phyloP scores from a whole-genome alignment of 2,113 vertebrate genomes.

The Eulacestoma nigropectus region DNA sequence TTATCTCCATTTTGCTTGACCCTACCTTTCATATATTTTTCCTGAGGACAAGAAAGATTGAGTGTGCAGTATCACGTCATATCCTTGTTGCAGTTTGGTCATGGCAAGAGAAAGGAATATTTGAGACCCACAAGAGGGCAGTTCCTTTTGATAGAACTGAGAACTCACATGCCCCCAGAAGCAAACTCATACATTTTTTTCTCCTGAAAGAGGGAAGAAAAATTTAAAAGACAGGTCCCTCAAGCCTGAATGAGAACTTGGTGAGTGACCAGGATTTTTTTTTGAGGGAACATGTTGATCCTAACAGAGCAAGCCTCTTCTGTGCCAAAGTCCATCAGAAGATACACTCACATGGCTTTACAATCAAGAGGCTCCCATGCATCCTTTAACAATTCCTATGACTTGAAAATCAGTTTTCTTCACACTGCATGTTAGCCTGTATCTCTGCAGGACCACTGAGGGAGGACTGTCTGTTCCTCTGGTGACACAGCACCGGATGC shows the following conservation, averaged over 20 bases:
- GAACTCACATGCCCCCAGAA: background rate
- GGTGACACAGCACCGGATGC: background rate
- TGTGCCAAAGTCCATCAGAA: background rate
- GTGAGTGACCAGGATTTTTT: background rate
- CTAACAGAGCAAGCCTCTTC: background rate
- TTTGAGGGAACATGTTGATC: background rate
- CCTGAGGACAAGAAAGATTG: background rate
- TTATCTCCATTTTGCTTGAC: background rate
- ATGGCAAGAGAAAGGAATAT: background rate
- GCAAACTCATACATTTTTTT: background rate
- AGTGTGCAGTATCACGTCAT: background rate
- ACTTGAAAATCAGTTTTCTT: background rate
- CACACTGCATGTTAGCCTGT: fast-evolving
- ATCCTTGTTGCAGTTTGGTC: background rate
- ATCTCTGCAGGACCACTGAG: background rate
- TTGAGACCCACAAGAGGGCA: background rate
- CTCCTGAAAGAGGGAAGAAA: background rate
- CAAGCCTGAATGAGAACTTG: background rate
- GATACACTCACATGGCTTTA: background rate
- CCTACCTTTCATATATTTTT: background rate
- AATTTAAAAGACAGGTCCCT: fast-evolving
- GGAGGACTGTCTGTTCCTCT: background rate
- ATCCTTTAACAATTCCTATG: background rate
- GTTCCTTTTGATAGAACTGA: background rate
- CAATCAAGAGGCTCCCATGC: background rate